Evolutionary conservation across 2,888 invertebrate genomes (phyloP).

Genomic region (Idaea biselata): DNA sequence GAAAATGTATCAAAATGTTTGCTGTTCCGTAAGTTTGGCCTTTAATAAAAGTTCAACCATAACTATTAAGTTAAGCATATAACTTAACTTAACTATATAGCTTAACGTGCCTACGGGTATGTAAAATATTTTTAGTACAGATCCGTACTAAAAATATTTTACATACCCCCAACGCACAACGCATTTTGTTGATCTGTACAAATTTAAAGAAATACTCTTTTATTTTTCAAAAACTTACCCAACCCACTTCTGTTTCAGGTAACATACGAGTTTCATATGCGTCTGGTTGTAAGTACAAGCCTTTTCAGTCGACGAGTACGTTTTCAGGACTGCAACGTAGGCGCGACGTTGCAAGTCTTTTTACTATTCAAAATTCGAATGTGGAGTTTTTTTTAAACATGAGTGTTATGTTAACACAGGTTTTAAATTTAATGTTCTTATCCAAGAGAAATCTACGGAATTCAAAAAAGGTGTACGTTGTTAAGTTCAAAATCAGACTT

Average conservation of each 20-base stretch:
- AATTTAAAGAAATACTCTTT: not conserved
- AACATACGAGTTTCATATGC: not conserved
- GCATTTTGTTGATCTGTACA: not conserved
- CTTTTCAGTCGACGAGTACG: conserved; percentile 32
- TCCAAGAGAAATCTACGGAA: too few relatives aligned
- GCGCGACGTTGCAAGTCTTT: conserved; percentile 32
- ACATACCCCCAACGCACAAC: too few relatives aligned
- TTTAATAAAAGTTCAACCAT: too few relatives aligned
- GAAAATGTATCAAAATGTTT: too few relatives aligned
- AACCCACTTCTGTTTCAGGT: not conserved
- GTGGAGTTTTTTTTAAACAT: conserved; percentile 20
- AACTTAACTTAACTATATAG: too few relatives aligned
- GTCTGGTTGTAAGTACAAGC: not conserved
- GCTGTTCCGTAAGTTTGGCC: too few relatives aligned
- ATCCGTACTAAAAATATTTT: not conserved
- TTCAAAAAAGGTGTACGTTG: too few relatives aligned
- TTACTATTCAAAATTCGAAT: conserved; percentile 39
- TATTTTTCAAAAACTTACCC: not conserved
- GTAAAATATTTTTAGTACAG: too few relatives aligned
- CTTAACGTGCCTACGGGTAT: too few relatives aligned
- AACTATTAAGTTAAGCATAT: too few relatives aligned
- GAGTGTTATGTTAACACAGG: conserved; percentile 22
- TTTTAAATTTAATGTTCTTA: conserved; percentile 20
- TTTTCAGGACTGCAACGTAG: conserved; percentile 44
- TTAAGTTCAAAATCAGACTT: too few relatives aligned